Percentiles rank a stretch among this genome's conserved stretches.
phyloP scores from a whole-genome alignment of 2,797 vertebrate genomes.

The Hippocampus kuda region DNA sequence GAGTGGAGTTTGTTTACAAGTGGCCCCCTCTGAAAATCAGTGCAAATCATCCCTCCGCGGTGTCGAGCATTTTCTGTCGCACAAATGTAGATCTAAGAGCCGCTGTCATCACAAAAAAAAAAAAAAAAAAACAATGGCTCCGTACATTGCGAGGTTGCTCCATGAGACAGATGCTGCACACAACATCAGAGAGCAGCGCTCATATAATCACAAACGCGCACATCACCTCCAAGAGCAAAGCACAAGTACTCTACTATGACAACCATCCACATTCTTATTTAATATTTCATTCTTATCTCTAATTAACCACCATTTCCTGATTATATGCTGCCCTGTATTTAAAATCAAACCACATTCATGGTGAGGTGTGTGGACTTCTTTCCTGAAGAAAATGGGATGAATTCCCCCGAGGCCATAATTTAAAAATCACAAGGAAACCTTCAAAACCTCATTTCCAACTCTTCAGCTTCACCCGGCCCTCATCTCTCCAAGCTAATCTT shows the following conservation, averaged over 20 bases:
- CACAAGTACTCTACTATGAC: neutral
- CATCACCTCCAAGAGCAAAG: neutral
- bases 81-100: neutral
- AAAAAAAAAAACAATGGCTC: neutral
- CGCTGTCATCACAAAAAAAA: neutral
- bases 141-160: neutral
- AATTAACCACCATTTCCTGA: constrained; percentile 11
- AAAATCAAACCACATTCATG: constrained; percentile 11
- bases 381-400: constrained; percentile 5
- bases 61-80: no score
- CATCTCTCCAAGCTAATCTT: constrained; percentile 1
- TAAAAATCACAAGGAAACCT: constrained; percentile 13
- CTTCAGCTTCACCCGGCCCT: constrained; percentile 8
- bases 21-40: constrained; percentile 2
- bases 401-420: constrained; percentile 13
- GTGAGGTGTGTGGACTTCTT: neutral
- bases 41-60: neutral
- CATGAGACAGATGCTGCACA: neutral
- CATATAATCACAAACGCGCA: neutral
- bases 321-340: constrained; percentile 5
- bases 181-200: neutral
- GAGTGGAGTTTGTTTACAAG: neutral
- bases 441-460: constrained; percentile 18
- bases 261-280: neutral
- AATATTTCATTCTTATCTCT: neutral